Percentiles rank a stretch among this genome's conserved stretches.
Conservation (phyloP, 2,797 vertebrate species). For the Oreochromis grahami region DNA sequence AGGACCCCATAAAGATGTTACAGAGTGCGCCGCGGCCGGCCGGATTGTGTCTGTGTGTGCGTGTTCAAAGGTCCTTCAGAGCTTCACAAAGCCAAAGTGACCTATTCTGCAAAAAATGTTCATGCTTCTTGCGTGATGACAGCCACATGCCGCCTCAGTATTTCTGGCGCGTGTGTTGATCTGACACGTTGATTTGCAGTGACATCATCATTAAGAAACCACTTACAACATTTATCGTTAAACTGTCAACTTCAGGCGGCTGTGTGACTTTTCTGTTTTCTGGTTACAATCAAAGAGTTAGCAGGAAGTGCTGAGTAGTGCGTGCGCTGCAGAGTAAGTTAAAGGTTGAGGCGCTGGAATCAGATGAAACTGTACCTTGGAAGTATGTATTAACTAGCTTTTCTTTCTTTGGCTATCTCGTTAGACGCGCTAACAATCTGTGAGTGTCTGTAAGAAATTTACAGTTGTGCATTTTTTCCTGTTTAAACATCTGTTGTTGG, state of each 20-base stretch:
- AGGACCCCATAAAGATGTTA: constrained; percentile 24
- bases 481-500: constrained; percentile 39
- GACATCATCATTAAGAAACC: constrained; percentile 25
- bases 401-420: not conserved
- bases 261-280: constrained; percentile 11
- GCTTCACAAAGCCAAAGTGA: constrained; percentile 41
- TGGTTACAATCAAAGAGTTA: constrained; percentile 33
- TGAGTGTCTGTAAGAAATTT: not conserved
- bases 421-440: constrained; percentile 5
- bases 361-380: constrained; percentile 7
- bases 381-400: not conserved
- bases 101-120: constrained; percentile 55
- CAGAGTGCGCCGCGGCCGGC: not conserved
- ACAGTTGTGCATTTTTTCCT: constrained; percentile 27
- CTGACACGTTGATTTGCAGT: constrained; percentile 47
- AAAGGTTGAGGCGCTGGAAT: constrained; percentile 34
- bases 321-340: constrained; percentile 11
- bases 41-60: not conserved
- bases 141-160: constrained; percentile 48
- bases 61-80: not conserved
- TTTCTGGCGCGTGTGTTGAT: constrained; percentile 27
- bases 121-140: constrained; percentile 33
- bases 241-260: not conserved
- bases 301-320: not conserved
- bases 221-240: constrained; percentile 23